Percentiles rank a stretch among this genome's conserved stretches.
These are phyloP conservation scores for Synodontis membranacea DNA, from an alignment of 2,113 vertebrate genomes.

Conservation along the genomic window DNA sequence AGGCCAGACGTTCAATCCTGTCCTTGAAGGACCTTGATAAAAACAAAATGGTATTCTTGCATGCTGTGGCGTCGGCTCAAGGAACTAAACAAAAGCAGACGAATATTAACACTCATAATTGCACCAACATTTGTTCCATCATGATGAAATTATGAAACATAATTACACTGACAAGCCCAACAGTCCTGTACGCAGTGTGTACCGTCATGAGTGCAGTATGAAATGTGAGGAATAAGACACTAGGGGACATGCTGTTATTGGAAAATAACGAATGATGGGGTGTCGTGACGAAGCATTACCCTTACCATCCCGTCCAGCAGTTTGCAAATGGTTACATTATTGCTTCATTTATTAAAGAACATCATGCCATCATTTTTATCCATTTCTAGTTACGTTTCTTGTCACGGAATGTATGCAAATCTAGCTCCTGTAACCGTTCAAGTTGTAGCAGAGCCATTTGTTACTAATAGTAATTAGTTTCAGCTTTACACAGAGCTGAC, in stretches of 20 bases:
- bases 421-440: not conserved
- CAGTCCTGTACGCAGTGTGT: not conserved
- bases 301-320: not conserved
- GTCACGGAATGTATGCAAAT: not conserved
- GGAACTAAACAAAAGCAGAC: not conserved
- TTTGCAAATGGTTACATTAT: not conserved
- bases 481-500: not conserved
- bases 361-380: not conserved
- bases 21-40: constrained; percentile 7
- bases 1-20: not conserved
- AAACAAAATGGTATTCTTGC: not conserved
- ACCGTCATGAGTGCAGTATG: not conserved
- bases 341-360: not conserved
- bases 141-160: not conserved
- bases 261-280: not conserved
- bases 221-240: not conserved
- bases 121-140: not conserved
- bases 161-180: not conserved
- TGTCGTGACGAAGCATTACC: no score
- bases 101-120: not conserved
- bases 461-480: no score
- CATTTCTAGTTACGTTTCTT: not conserved
- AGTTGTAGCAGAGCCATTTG: not conserved
- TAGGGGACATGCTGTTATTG: not conserved
- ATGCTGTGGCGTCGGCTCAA: not conserved